phyloP scores from a whole-genome alignment of 2,888 invertebrate genomes.

The Standfussiana lucernea region DNA sequence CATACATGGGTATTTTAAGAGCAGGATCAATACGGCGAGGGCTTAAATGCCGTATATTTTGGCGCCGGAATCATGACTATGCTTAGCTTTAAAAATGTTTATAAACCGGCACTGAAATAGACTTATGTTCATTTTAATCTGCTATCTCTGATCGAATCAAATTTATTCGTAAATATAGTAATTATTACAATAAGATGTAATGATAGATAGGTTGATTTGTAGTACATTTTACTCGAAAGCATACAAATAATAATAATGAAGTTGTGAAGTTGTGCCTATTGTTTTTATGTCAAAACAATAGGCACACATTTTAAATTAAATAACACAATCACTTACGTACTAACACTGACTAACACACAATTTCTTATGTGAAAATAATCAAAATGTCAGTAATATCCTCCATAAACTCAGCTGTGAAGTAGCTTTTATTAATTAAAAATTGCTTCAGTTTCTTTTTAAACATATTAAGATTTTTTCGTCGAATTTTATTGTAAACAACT shows the following conservation, averaged over 20 bases:
- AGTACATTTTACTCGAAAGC: not conserved
- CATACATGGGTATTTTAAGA: slow-evolving; percentile 29
- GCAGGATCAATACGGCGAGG: slow-evolving; percentile 43
- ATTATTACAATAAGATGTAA: not conserved
- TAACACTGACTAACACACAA: too few species aligned
- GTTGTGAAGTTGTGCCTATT: too few species aligned
- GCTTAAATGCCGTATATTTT: slow-evolving; percentile 15
- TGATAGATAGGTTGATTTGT: not conserved
- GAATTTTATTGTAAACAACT: not conserved
- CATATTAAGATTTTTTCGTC: not conserved
- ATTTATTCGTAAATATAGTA: not conserved
- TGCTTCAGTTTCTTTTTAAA: not conserved
- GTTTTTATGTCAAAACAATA: not conserved
- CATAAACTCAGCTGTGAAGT: not conserved
- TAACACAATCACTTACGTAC: too few species aligned
- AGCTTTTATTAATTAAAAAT: not conserved
- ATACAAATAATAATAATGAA: not conserved
- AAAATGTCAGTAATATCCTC: not conserved
- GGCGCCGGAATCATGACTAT: not conserved
- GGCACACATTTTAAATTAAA: too few species aligned
- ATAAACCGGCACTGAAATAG: not conserved
- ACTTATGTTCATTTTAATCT: not conserved
- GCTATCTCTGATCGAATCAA: not conserved
- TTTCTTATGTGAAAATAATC: too few species aligned
- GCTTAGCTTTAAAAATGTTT: slow-evolving; percentile 12